A percentile compares a stretch with the other conserved stretches of the same genome.
Evolutionary conservation across 2,888 invertebrate species (phyloP).

Genomic region (Rotaria magnacalcarata): DNA sequence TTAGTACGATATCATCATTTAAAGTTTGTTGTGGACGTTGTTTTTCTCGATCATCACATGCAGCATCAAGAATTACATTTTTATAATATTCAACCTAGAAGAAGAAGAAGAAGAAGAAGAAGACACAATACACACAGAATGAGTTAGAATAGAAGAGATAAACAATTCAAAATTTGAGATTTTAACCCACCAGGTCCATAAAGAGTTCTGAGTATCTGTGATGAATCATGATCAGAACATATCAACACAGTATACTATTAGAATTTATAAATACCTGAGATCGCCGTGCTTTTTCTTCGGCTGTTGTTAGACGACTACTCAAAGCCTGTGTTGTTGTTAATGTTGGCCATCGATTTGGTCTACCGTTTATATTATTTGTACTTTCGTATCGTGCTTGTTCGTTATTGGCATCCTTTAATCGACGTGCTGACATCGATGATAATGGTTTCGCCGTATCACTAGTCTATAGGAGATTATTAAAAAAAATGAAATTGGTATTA

Average conservation of each 20-base stretch:
- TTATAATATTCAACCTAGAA: conserved; percentile 4
- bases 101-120: background rate
- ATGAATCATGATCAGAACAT: background rate
- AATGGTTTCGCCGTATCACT: background rate
- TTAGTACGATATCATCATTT: background rate
- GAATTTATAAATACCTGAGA: background rate
- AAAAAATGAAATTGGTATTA: background rate
- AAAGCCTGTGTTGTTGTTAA: background rate
- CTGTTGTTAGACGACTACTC: background rate
- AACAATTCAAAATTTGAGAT: background rate
- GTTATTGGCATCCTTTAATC: background rate
- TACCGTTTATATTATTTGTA: background rate
- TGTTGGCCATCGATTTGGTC: conserved; percentile 2
- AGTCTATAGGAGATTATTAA: background rate
- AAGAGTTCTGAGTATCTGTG: background rate
- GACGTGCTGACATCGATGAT: background rate
- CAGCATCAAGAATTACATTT: background rate
- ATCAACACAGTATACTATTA: background rate
- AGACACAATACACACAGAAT: background rate
- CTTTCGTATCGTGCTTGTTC: background rate
- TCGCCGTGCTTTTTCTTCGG: background rate
- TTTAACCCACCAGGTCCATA: background rate
- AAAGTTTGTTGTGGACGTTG: background rate
- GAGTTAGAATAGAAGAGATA: background rate
- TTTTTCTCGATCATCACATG: background rate